phyloP scores from a whole-genome alignment of 1,140 invertebrate species.

The Drosophila oshimai region DNA sequence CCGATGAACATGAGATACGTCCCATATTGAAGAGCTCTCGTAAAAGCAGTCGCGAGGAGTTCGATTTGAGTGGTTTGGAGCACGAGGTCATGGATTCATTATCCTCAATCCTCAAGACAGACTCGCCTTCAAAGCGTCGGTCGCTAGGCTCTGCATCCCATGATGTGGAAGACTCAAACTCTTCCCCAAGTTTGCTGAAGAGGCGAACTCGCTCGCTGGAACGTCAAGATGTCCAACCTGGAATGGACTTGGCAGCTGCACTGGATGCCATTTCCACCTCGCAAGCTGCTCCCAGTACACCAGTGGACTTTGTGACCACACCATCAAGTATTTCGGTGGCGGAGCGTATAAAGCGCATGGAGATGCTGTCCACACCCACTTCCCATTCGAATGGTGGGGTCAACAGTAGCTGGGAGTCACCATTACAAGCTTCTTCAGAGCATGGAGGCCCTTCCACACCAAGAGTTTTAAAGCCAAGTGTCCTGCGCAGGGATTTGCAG shows the following conservation, averaged over 20 bases:
- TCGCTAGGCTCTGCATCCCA: conserved; percentile 36
- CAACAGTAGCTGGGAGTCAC: conserved; percentile 71
- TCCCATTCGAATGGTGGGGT: conserved; percentile 12
- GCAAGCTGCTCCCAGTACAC: conserved; percentile 34
- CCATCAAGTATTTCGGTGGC: conserved; percentile 72
- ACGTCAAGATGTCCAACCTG: conserved; percentile 60
- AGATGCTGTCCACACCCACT: conserved; percentile 58
- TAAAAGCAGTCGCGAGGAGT: conserved; percentile 84
- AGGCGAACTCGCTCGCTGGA: conserved; percentile 78
- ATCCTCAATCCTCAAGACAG: conserved; percentile 72
- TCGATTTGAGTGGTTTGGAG: conserved; percentile 48
- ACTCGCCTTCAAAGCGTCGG: conserved; percentile 77
- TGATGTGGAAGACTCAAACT: conserved; percentile 7
- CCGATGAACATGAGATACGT: conserved; percentile 86
- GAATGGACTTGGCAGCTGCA: conserved; percentile 63
- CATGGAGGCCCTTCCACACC: conserved; percentile 48
- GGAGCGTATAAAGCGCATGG: conserved; percentile 80
- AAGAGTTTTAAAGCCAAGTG: conserved; percentile 82
- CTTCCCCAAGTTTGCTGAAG: conserved; percentile 38
- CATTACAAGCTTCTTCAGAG: conserved; percentile 34
- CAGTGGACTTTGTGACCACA: conserved; percentile 49
- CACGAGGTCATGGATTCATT: conserved; percentile 30
- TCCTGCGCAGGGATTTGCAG: conserved; percentile 83
- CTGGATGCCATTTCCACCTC: conserved; percentile 66
- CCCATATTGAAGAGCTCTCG: conserved; percentile 91